Base-by-base conservation (phyloP, 2,113 vertebrate genomes). In the Phyllostomus discolor region DNA sequence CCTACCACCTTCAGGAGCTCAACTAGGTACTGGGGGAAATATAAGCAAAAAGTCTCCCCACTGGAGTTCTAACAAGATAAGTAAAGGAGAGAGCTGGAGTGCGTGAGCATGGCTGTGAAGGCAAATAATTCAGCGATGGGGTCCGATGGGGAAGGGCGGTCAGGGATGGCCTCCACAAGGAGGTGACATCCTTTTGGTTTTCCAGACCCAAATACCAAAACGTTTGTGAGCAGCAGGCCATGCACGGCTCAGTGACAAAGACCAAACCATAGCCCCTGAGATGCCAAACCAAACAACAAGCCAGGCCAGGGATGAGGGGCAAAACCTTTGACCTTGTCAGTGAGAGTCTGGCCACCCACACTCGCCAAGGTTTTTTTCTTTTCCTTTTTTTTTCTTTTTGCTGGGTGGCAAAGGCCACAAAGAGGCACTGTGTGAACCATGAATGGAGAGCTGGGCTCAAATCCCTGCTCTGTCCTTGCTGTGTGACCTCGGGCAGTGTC, bases 81-180 rank as follows among this genome's bases (percentile, higher is more conserved):
- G 35, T 35, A 76, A 24, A 43, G 28, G 48, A 38, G 9, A 66
- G 52, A 28, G 38, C 1, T 72, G 52, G 43, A 31, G n/a, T 22
- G 9, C 2, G n/a, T 43, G 26, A 16, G 24, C 10, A 14, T 4
- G 22, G 28, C 81, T 52, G 10, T n/a, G 88, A 59, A 41, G 57
- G 26, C 38, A 24, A 12, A 4, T 15, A 24, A 35, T 31, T 43
- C 14, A 62, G 11, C 0, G 0, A 28, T 22, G 5, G 43, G 41
- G 50, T 22, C n/a, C 0, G 0, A 43, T 7, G 20, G 48, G 57
- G 16, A 50, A 3, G 22, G 10, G 11, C 41, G n/a, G 57, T 28
- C 70, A 78, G 69, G 50, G 35, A 31, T 3, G 28, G 19, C 48
- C 69, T 70, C 70, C 43, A 31, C 20, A 14, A 24, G n/a, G 52